A percentile compares a stretch with the other conserved stretches of the same genome.
Conservation (phyloP, 2,888 invertebrate genomes). For the Macrosoma leucophasiata region DNA sequence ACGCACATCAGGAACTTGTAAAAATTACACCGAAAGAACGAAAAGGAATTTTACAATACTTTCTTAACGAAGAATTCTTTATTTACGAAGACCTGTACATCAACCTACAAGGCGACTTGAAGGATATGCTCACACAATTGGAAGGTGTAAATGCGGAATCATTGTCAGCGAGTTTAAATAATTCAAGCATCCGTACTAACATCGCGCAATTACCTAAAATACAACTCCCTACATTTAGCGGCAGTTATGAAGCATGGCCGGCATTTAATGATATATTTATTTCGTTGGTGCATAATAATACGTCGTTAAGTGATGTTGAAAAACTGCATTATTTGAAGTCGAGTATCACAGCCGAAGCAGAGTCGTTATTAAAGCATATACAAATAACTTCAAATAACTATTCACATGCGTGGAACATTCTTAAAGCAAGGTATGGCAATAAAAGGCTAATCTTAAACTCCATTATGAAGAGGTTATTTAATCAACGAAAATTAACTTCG, state of each 20-base stretch:
- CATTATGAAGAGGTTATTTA: constrained; percentile 23
- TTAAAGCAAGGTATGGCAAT: constrained; percentile 20
- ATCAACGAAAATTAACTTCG: constrained; percentile 17
- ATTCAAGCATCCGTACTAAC: too few species aligned
- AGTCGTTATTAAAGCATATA: constrained; percentile 14
- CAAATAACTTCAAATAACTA: constrained; percentile 18
- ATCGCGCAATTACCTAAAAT: constrained; percentile 19
- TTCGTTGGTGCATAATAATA: constrained; percentile 12
- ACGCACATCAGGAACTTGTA: neutral
- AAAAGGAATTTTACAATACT: neutral
- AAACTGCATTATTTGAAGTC: constrained; percentile 23
- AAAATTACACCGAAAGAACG: neutral
- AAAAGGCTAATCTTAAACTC: constrained; percentile 22
- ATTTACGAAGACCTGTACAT: constrained; percentile 3
- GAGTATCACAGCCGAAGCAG: constrained; percentile 23
- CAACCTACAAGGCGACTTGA: neutral
- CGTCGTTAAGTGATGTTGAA: constrained; percentile 14
- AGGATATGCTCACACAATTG: constrained; percentile 3
- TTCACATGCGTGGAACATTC: constrained; percentile 17
- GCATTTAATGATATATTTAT: constrained; percentile 9
- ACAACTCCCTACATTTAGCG: constrained; percentile 8
- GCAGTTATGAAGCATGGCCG: constrained; percentile 4
- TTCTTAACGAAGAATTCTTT: constrained; percentile 7
- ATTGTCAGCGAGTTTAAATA: too few species aligned
- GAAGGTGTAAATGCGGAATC: too few species aligned